Percentiles rank a stretch among this genome's conserved stretches.
Evolutionary conservation across 2,888 invertebrate genomes (phyloP).

Genomic region (Carcina quercana): DNA sequence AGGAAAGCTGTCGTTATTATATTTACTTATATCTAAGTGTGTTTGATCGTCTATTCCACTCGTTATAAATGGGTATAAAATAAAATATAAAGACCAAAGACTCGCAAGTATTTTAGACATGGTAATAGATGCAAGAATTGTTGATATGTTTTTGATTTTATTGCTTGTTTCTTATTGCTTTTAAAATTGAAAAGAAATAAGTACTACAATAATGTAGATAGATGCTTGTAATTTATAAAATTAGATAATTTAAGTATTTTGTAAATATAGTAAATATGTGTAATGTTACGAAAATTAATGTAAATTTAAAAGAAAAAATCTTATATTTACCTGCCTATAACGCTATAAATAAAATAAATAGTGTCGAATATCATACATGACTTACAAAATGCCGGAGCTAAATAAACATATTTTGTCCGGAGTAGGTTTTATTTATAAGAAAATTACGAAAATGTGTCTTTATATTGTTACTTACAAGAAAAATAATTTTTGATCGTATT

Average conservation of each 20-base stretch:
- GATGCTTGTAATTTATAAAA: slow-evolving; percentile 19
- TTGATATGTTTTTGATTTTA: slow-evolving; percentile 35
- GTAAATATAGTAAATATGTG: slow-evolving; percentile 8
- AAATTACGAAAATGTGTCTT: too few species aligned
- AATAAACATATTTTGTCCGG: too few species aligned
- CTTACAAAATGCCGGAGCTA: too few species aligned
- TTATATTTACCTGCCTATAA: too few species aligned
- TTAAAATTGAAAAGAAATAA: slow-evolving; percentile 20
- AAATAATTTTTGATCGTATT: neutral
- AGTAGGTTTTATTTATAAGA: too few species aligned
- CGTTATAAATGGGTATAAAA: too few species aligned
- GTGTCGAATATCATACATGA: too few species aligned
- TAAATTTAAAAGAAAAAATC: too few species aligned
- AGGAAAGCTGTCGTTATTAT: slow-evolving; percentile 38
- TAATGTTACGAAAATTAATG: neutral
- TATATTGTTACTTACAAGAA: slow-evolving; percentile 1
- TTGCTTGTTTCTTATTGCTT: slow-evolving; percentile 26
- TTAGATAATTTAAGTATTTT: slow-evolving; percentile 23
- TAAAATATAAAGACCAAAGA: slow-evolving; percentile 36
- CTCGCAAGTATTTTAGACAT: slow-evolving; percentile 30
- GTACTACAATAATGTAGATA: slow-evolving; percentile 21
- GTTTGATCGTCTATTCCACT: slow-evolving; percentile 32
- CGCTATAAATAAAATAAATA: too few species aligned
- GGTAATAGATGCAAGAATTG: slow-evolving; percentile 28
- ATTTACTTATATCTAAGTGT: slow-evolving; percentile 20